Evolutionary conservation across 2,797 vertebrate genomes (phyloP).

Genomic region (Enteromius unitaeniatus): DNA sequence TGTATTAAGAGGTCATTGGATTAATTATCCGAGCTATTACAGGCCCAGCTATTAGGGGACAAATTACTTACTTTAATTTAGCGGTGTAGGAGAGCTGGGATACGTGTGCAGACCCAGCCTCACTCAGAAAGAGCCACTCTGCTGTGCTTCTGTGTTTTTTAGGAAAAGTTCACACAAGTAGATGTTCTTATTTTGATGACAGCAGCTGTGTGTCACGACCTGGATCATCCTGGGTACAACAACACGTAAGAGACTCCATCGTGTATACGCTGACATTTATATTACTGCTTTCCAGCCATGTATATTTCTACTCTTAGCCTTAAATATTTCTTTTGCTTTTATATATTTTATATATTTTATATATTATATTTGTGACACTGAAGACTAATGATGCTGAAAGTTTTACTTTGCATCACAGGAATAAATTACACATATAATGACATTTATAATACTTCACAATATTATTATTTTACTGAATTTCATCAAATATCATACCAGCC

Average conservation of each 20-base stretch:
- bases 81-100: not conserved
- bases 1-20: slow-evolving; percentile 43
- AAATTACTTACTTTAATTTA: slow-evolving; percentile 21
- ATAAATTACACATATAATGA: too few relatives aligned
- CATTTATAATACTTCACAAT: not conserved
- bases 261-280: not conserved
- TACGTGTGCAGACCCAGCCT: not conserved
- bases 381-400: not conserved
- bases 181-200: slow-evolving; percentile 92
- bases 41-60: slow-evolving; percentile 9
- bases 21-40: slow-evolving; percentile 61
- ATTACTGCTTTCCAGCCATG: not conserved
- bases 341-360: not conserved
- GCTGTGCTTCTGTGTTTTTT: slow-evolving; percentile 52
- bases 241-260: slow-evolving; percentile 82
- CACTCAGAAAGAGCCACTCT: slow-evolving; percentile 2
- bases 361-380: too few relatives aligned
- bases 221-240: slow-evolving; percentile 93
- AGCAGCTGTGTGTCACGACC: slow-evolving; percentile 90
- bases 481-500: not conserved
- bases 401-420: not conserved
- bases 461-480: not conserved
- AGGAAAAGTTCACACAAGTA: slow-evolving; percentile 88
- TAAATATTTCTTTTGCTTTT: too few relatives aligned
- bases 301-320: not conserved